A percentile compares a stretch with the other conserved stretches of the same genome.
These are phyloP conservation scores for Orius insidiosus DNA, from an alignment of 1,140 invertebrate genomes.

Conservation along the genomic window DNA sequence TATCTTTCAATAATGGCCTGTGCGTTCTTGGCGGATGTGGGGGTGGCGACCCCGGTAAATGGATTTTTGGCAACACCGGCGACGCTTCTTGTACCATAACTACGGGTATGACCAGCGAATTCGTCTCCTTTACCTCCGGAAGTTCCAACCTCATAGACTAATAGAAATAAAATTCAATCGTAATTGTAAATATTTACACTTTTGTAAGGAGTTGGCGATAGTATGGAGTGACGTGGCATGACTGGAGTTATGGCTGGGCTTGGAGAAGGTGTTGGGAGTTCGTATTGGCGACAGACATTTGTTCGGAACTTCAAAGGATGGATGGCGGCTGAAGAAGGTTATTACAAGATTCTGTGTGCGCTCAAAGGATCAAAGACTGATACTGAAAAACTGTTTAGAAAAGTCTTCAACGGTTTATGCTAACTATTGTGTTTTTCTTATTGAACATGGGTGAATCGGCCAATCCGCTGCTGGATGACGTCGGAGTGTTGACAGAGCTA, in stretches of 20 bases:
- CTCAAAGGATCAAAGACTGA: constrained; percentile 44
- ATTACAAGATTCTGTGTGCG: constrained; percentile 33
- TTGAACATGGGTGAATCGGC: constrained; percentile 33
- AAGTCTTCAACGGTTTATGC: background rate
- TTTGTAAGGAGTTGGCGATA: constrained; percentile 11
- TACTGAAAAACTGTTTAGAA: constrained; percentile 33
- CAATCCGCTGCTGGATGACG: constrained; percentile 31
- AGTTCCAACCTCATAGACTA: too few species aligned
- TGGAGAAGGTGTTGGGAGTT: constrained; percentile 45
- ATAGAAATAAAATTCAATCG: constrained; percentile 1
- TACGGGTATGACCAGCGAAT: constrained; percentile 35
- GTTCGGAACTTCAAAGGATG: constrained; percentile 52
- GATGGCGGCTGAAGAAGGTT: constrained; percentile 44
- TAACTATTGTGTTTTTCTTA: constrained; percentile 20
- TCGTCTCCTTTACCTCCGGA: too few species aligned
- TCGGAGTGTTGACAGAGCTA: constrained; percentile 35
- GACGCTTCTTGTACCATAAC: constrained; percentile 41
- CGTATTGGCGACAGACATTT: constrained; percentile 55
- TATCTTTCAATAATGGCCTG: constrained; percentile 23
- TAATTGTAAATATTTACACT: constrained; percentile 25
- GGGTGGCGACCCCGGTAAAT: constrained; percentile 38
- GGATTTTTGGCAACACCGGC: constrained; percentile 25
- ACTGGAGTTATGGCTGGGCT: constrained; percentile 49
- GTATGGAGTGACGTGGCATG: constrained; percentile 26
- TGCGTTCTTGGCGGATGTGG: constrained; percentile 25